phyloP scores from a whole-genome alignment of 2,113 vertebrate species.

The Chionodraco myersi region DNA sequence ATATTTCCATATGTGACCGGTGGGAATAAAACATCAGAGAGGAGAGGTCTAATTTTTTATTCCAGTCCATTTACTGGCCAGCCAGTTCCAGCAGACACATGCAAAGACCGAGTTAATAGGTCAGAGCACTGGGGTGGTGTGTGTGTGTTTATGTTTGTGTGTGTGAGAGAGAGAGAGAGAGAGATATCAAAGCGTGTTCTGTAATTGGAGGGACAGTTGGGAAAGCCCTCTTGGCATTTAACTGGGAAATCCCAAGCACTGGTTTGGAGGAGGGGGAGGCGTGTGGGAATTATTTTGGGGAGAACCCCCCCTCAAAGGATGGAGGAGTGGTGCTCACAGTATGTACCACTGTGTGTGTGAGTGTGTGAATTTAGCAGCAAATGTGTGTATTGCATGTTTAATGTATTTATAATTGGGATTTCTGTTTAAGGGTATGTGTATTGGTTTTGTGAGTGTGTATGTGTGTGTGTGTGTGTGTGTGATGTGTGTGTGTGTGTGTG shows the following conservation, averaged over 20 bases:
- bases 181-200: background rate
- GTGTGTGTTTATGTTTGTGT: background rate
- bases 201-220: conserved; percentile 20
- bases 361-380: conserved; percentile 5
- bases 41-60: conserved; percentile 21
- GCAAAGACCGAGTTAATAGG: conserved; percentile 21
- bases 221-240: conserved; percentile 49
- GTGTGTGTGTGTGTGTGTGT: conserved; percentile 37
- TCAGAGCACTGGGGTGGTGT: background rate
- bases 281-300: conserved; percentile 29
- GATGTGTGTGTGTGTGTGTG: conserved; percentile 31
- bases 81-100: conserved; percentile 5
- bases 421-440: conserved; percentile 25
- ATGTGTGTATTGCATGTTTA: conserved; percentile 44
- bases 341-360: no score
- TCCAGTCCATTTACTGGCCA: conserved; percentile 5
- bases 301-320: conserved; percentile 26
- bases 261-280: conserved; percentile 30
- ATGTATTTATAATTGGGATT: conserved; percentile 38
- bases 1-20: background rate
- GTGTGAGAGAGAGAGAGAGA: background rate
- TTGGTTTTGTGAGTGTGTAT: conserved; percentile 32
- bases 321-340: conserved; percentile 2
- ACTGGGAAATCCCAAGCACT: conserved; percentile 58
- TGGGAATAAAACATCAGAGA: conserved; percentile 47